Conservation (phyloP, 2,113 vertebrate species). For the Osmerus mordax region DNA sequence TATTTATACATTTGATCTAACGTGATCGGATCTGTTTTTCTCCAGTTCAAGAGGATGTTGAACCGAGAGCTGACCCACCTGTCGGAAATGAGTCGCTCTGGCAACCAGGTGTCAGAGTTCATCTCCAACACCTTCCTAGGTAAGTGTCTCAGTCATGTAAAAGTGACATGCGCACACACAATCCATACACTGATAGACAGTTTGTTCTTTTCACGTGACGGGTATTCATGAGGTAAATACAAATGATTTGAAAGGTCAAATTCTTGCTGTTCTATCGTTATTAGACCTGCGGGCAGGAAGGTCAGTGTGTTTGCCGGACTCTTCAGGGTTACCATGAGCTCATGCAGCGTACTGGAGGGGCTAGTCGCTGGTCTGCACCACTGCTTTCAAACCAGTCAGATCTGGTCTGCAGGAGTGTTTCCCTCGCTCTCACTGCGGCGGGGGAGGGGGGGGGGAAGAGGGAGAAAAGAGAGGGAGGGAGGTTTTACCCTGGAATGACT, state of each 20-base stretch:
- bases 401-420: slow-evolving; percentile 54
- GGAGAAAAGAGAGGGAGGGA: neutral
- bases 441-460: neutral
- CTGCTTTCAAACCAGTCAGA: slow-evolving; percentile 59
- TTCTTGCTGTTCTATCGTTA: no score
- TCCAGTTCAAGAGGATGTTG: slow-evolving; percentile 98
- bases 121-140: slow-evolving; percentile 98
- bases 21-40: slow-evolving; percentile 11
- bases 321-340: slow-evolving; percentile 24
- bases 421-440: slow-evolving; percentile 44
- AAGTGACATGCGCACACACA: neutral
- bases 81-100: slow-evolving; percentile 98
- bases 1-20: neutral
- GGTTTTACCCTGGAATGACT: neutral
- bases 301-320: slow-evolving; percentile 9
- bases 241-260: no score
- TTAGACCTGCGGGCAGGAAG: neutral
- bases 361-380: slow-evolving; percentile 30
- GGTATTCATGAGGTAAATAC: neutral
- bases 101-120: slow-evolving; percentile 98
- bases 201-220: neutral
- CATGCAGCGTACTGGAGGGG: slow-evolving; percentile 18
- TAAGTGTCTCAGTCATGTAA: slow-evolving; percentile 62
- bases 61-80: slow-evolving; percentile 96
- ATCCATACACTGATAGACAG: neutral